Base-by-base conservation (phyloP, 2,113 vertebrate species). In the Lagopus muta region DNA sequence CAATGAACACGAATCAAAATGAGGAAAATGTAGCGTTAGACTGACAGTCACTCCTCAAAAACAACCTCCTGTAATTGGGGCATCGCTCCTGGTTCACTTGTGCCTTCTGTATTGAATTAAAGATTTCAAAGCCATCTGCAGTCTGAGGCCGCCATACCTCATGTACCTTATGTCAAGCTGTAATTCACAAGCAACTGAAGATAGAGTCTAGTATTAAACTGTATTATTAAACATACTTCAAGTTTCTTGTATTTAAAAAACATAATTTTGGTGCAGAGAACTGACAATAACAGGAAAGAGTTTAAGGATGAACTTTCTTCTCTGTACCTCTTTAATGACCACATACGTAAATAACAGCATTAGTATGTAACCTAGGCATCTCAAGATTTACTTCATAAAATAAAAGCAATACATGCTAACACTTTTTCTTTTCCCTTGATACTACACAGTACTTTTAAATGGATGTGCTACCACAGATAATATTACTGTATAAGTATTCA, bases 61-160 rank as follows among this genome's bases (percentile, higher is more conserved):
- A 1, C 8, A 30, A 19, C 10, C 11, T 28, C 18, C 47, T 57
- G 32, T 3, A 42, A 42, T 54, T 42, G n/a, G 19, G 3, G 0
- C 50, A 66, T 43, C 0, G 1, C 27, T 83, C 42, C 48, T 21
- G 19, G 66, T 62, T 76, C 58, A 19, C 18, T 67, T 47, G 11
- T 88, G 34, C 32, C 21, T 78, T 73, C 50, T 7, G 21, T 28
- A 79, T 13, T 11, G 76, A 72, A 91, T 22, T 30, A 25, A 89
- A 76, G 43, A 69, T 45, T 77, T 62, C 50, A 84, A 55, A 77
- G n/a, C 24, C 42, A 58, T 5, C 21, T 70, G 60, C 45, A 85
- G 19, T 9, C 40, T 42, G 64, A 42, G 61, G 48, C 30, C 77
- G 40, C 10, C 0, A 4, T 36, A 15, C 28, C n/a, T 86, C 67